phyloP scores from a whole-genome alignment of 2,888 invertebrate genomes.

The Anorthoa munda region DNA sequence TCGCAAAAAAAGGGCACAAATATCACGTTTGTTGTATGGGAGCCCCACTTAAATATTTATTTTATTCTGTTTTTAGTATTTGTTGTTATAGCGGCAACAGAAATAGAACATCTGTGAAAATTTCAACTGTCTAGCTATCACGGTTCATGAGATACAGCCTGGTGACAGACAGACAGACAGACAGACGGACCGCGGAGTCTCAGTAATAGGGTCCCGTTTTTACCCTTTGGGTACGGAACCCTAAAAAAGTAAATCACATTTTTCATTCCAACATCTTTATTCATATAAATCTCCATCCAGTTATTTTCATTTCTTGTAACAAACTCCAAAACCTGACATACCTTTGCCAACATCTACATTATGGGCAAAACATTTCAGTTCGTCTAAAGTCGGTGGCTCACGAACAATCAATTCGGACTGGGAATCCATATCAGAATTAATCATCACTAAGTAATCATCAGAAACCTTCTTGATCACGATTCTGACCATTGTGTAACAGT shows the following conservation, averaged over 20 bases:
- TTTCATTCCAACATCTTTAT: background rate
- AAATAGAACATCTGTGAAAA: too few relatives aligned
- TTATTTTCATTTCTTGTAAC: conserved; percentile 5
- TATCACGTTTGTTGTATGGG: too few relatives aligned
- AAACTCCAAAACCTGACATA: conserved; percentile 25
- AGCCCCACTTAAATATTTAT: too few relatives aligned
- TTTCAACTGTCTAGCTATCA: too few relatives aligned
- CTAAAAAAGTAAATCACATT: background rate
- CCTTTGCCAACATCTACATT: conserved; percentile 48
- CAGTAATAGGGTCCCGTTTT: too few relatives aligned
- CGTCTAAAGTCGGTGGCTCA: conserved; percentile 16
- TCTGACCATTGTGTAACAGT: conserved; percentile 21
- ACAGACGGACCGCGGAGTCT: too few relatives aligned
- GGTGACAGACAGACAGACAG: too few relatives aligned
- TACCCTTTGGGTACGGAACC: too few relatives aligned
- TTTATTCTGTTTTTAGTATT: too few relatives aligned
- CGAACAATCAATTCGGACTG: conserved; percentile 34
- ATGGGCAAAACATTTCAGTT: conserved; percentile 48
- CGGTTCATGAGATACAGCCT: too few relatives aligned
- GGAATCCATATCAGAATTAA: conserved; percentile 14
- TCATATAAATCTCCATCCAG: background rate
- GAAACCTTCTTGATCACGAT: conserved; percentile 30
- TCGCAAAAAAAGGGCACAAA: too few relatives aligned
- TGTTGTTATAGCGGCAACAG: too few relatives aligned
- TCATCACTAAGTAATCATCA: conserved; percentile 33